Evolutionary conservation across 2,113 vertebrate genomes (phyloP).

Genomic region (Callorhinus ursinus): DNA sequence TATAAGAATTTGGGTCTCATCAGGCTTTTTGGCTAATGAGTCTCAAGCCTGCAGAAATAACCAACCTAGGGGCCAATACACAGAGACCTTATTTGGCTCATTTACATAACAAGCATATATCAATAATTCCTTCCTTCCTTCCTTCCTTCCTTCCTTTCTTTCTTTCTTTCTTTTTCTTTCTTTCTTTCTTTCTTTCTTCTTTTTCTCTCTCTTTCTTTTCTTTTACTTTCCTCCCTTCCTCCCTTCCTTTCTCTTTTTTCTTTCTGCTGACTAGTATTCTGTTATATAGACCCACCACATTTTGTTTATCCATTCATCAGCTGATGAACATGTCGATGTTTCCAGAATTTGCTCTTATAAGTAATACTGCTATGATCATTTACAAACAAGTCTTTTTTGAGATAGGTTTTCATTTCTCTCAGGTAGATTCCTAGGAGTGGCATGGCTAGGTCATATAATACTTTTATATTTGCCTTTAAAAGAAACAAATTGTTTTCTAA

Average conservation of each 20-base stretch:
- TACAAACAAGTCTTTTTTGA: not conserved
- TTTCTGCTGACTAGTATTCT: not conserved
- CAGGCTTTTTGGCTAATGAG: not conserved
- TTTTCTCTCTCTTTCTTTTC: not conserved
- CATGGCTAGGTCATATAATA: not conserved
- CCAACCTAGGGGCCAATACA: not conserved
- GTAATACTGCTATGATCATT: not conserved
- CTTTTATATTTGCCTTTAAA: not conserved
- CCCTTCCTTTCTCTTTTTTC: not conserved
- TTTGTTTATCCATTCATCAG: not conserved
- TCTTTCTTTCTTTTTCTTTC: accelerated
- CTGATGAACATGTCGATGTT: not conserved
- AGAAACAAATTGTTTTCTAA: not conserved
- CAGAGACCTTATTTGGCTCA: not conserved
- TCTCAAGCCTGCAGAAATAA: not conserved
- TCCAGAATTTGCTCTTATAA: not conserved
- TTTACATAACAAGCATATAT: not conserved
- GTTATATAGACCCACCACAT: not conserved
- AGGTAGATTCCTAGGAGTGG: not conserved
- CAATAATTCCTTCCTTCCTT: not conserved
- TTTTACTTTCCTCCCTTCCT: too few relatives aligned
- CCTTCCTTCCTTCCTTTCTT: accelerated
- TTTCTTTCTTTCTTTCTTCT: accelerated
- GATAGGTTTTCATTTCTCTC: not conserved
- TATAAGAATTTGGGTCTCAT: not conserved